Evolutionary conservation across 2,113 vertebrate species (phyloP).

Genomic region (Panthera uncia): DNA sequence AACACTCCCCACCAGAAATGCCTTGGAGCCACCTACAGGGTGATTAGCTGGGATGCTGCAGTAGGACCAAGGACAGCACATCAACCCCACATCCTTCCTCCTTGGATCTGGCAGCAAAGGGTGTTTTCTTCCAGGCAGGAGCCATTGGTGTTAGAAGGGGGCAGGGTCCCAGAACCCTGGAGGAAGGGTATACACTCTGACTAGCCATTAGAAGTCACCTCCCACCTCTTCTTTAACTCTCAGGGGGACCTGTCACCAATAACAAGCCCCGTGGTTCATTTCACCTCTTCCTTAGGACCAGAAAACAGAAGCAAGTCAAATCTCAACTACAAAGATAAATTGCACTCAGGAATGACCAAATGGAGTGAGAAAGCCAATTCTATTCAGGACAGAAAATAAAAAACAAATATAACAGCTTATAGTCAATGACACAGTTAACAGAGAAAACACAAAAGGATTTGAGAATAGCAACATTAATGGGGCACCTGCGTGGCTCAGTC

Average conservation of each 20-base stretch:
- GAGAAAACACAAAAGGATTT: neutral
- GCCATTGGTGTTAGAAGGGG: neutral
- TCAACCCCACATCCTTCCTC: neutral
- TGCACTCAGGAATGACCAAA: neutral
- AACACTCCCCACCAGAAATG: neutral
- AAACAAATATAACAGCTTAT: neutral
- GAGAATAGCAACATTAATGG: neutral
- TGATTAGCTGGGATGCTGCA: neutral
- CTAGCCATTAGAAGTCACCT: neutral
- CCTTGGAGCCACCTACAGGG: too few species aligned
- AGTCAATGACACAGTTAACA: neutral
- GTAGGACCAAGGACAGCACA: neutral
- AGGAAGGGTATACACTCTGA: neutral
- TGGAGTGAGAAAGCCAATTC: neutral
- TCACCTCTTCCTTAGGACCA: neutral
- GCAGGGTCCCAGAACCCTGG: neutral
- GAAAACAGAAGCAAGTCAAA: neutral
- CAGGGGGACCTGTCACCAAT: neutral
- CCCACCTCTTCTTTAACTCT: neutral
- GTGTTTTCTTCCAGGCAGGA: neutral
- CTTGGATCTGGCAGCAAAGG: neutral
- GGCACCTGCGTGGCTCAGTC: too few species aligned
- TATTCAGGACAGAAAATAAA: neutral
- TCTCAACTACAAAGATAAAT: neutral
- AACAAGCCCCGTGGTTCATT: neutral